phyloP scores from a whole-genome alignment of 2,797 vertebrate genomes.

The Peromyscus melanophrys region DNA sequence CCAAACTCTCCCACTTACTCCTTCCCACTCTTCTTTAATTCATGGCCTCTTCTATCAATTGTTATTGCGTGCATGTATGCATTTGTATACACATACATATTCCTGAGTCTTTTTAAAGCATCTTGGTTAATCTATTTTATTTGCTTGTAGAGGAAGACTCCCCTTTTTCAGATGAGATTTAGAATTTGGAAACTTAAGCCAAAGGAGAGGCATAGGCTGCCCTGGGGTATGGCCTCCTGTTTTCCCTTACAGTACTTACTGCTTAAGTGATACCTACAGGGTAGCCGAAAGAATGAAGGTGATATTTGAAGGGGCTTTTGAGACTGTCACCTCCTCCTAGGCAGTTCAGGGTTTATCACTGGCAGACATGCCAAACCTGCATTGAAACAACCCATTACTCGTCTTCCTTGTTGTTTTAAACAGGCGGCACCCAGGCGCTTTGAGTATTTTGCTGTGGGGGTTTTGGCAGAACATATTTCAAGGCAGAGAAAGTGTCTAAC shows the following conservation, averaged over 20 bases:
- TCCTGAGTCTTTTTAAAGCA: background rate
- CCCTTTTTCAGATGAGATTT: background rate
- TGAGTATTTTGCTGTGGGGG: constrained; percentile 55
- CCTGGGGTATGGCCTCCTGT: too few relatives aligned
- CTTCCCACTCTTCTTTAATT: background rate
- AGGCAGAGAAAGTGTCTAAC: background rate
- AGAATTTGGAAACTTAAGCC: background rate
- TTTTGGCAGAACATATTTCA: constrained; percentile 65
- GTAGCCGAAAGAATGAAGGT: background rate
- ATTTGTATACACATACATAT: background rate
- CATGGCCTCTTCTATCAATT: background rate
- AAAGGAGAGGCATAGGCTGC: background rate
- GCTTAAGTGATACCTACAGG: background rate
- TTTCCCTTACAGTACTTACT: background rate
- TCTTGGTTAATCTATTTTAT: background rate
- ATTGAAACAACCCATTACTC: background rate
- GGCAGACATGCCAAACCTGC: background rate
- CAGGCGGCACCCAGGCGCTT: background rate
- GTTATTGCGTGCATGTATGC: background rate
- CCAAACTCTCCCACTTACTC: background rate
- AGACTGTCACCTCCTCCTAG: background rate
- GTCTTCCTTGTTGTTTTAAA: constrained; percentile 60
- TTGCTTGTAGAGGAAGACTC: background rate
- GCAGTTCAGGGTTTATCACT: background rate
- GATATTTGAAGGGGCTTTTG: background rate